These are phyloP conservation scores for Natator depressus DNA, from an alignment of 2,113 vertebrate genomes.

Conservation along the genomic window DNA sequence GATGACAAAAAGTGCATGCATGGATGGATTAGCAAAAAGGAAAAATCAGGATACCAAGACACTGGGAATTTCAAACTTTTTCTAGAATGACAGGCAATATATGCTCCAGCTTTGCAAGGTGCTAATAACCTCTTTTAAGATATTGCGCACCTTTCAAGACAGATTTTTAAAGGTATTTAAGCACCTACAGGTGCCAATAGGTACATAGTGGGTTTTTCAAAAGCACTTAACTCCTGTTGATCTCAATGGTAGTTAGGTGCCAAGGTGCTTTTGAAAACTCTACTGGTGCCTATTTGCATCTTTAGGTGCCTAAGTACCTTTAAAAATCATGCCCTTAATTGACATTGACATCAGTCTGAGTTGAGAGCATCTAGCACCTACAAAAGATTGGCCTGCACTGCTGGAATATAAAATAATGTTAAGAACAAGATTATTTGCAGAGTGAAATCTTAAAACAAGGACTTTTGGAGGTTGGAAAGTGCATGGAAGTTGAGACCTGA, in stretches of 20 bases:
- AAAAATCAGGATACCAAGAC: not conserved
- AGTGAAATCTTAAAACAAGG: not conserved
- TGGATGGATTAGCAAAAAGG: not conserved
- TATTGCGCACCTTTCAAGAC: not conserved
- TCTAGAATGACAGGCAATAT: not conserved
- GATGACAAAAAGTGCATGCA: accelerated
- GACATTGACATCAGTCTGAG: not conserved
- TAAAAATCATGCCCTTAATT: not conserved
- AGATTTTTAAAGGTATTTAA: not conserved
- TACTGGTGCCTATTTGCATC: not conserved
- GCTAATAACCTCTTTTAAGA: not conserved
- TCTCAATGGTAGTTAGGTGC: not conserved
- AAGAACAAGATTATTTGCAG: not conserved
- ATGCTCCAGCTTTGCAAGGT: not conserved
- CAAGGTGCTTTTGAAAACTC: not conserved
- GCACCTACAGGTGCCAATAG: not conserved
- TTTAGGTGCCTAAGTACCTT: not conserved
- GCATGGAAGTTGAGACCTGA: not conserved
- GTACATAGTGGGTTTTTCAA: not conserved
- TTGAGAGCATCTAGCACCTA: not conserved
- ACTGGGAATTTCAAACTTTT: not conserved
- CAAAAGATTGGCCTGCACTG: not conserved
- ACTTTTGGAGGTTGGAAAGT: not conserved
- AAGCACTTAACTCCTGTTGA: not conserved
- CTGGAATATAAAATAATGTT: not conserved